Evolutionary conservation across 2,113 vertebrate genomes (phyloP), one percentile per base, ranked within the genome.

Genomic region (Polypterus senegalus): DNA sequence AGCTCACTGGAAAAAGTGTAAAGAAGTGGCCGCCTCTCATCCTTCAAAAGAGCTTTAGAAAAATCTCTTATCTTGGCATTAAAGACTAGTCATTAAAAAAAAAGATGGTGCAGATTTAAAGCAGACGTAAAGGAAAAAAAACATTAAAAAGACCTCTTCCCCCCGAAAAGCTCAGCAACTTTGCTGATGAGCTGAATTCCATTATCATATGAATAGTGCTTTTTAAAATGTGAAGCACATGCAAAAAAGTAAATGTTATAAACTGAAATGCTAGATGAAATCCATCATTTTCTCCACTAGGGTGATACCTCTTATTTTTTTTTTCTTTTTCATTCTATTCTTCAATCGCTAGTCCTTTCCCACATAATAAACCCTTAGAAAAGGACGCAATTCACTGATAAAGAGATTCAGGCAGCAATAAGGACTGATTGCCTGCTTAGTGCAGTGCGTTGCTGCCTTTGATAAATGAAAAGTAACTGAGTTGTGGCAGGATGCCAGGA

Each of bases 381-480:
- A 75, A 62, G 61, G 73, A 75, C 63, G 71, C 68, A 70, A 63
- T 70, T 75, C 67, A 74, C 66, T 73, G 74, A 83, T 82, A 75
- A 81, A 80, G 76, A 82, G 70, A 81, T 87, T 76, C 79, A 72
- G 68, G 70, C 76, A 78, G 80, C 68, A 80, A 77, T 71, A 72
- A 78, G 69, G 65, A 82, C 65, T 75, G 67, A 79, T 77, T 77
- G 74, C 70, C 78, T 70, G 63, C 74, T 67, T 71, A 77, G 70
- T 77, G 70, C 62, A 71, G 71, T 61, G 63, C 64, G 67, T 77
- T 70, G 70, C 66, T 48, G 59, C 54, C 63, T 69, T 74, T 88
- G 87, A 88, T 86, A 79, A 88, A 91, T 91, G 82, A 88, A 85
- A 86, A 80, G 74, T 75, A 79, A 55, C 77, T 75, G 65, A 55